phyloP scores from a whole-genome alignment of 2,113 vertebrate species.

The Aplodontia rufa region DNA sequence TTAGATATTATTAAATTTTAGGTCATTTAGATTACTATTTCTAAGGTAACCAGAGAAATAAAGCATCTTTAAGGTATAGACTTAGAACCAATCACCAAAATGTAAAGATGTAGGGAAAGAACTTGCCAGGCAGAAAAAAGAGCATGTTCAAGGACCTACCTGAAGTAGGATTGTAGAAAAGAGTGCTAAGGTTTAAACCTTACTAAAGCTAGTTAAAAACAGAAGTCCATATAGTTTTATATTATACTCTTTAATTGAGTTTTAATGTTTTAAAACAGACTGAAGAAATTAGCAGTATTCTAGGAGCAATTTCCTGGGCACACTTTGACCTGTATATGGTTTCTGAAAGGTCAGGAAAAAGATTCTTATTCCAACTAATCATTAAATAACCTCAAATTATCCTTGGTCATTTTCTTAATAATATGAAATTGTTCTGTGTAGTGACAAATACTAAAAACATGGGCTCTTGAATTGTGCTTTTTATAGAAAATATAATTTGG shows the following conservation, averaged over 20 bases:
- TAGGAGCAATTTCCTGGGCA: not conserved
- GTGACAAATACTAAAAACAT: constrained; percentile 16
- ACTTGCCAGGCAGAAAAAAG: not conserved
- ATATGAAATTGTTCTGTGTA: constrained; percentile 32
- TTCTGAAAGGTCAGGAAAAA: not conserved
- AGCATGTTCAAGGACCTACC: not conserved
- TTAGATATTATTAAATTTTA: not conserved
- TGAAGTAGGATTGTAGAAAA: not conserved
- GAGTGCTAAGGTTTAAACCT: not conserved
- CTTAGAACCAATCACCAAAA: not conserved
- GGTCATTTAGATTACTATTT: not conserved
- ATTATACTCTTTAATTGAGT: not conserved
- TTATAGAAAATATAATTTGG: not conserved
- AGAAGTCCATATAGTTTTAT: not conserved
- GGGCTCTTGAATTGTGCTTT: constrained; percentile 20
- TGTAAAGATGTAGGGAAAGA: not conserved
- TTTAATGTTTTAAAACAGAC: constrained; percentile 21
- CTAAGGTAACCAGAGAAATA: not conserved
- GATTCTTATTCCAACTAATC: constrained; percentile 34
- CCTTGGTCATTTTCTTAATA: constrained; percentile 16
- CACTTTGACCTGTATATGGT: not conserved
- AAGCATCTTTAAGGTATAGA: not conserved
- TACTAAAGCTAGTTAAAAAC: not conserved
- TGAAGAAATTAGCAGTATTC: not conserved
- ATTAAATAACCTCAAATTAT: constrained; percentile 33